Evolutionary conservation across 1,140 invertebrate genomes (phyloP).

Genomic region (Magallana ariakensis): DNA sequence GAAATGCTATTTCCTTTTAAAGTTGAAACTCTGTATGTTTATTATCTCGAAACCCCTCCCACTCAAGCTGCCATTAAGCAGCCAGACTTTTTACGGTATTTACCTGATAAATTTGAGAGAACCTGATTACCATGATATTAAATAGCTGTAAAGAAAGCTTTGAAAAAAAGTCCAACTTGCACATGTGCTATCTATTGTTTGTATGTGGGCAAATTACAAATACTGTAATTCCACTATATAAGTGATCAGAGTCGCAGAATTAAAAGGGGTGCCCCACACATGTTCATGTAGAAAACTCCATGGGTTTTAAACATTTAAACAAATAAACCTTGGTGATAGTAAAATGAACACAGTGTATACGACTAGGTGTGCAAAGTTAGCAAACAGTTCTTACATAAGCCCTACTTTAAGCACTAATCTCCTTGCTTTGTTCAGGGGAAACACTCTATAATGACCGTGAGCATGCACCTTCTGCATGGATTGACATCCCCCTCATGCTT

Average conservation of each 20-base stretch:
- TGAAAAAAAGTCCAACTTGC: neutral
- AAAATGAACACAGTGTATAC: slow-evolving; percentile 8
- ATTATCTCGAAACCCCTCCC: slow-evolving; percentile 31
- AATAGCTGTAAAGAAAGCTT: neutral
- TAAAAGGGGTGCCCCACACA: neutral
- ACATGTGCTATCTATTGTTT: neutral
- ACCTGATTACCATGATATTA: slow-evolving; percentile 3
- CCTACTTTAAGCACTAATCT: neutral
- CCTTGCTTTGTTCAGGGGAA: neutral
- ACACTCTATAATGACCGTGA: neutral
- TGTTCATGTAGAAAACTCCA: neutral
- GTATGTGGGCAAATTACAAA: neutral
- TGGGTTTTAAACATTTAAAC: neutral
- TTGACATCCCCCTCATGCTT: neutral
- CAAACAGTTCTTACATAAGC: slow-evolving; percentile 26
- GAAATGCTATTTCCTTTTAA: slow-evolving; percentile 22
- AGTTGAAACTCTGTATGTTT: slow-evolving; percentile 36
- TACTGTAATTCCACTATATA: neutral
- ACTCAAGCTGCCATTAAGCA: slow-evolving; percentile 15
- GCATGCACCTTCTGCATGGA: neutral
- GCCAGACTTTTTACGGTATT: slow-evolving; percentile 25
- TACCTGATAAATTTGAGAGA: neutral
- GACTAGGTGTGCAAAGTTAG: slow-evolving; percentile 19
- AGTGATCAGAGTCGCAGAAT: neutral
- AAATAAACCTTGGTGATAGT: slow-evolving; percentile 11